Base-by-base conservation (phyloP, 2,113 vertebrate genomes). In the Anolis sagrei region DNA sequence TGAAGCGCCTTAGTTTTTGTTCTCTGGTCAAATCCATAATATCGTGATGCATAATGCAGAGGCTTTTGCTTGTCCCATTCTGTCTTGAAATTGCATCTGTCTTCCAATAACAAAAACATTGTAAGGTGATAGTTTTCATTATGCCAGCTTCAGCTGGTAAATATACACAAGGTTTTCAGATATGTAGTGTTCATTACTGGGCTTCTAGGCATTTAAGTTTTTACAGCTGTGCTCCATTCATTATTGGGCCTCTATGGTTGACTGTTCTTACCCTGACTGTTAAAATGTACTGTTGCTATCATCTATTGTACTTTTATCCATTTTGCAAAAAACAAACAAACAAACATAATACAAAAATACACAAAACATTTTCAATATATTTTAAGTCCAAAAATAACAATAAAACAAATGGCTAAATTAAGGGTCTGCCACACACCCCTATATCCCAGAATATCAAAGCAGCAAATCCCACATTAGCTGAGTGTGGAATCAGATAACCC, bases 11-110 rank as follows among this genome's bases (percentile, higher is more conserved):
- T 66, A 54, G 58, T 74, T 49, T 74, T 80, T 54, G 64, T 51
- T 49, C 58, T 25, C 51, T 64, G 70, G 68, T 74, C 68, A 49
- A 54, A 58, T 70, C 77, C 73, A 29, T 64, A 36, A 86, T 34
- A 80, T n/a, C 29, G 39, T 86, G 39, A 86, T 86, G 39, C 77
- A 86, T 86, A 86, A 86, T 86, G 84, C 78, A 86, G 39, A 64
- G 64, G 54, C n/a, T 25, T 66, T 39, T 29, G 69, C 84, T 80
- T 81, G 54, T 64, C 77, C 29, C 69, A 64, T 80, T 80, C 84
- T 75, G 58, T 29, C 39, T 75, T 80, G 84, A 74, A 80, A 86
- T 34, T 66, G 70, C 70, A 86, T 51, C 84, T 75, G 39, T 39
- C 39, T 85, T 74, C 70, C 54, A 66, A n/a, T 32, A 14, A 80